phyloP scores from a whole-genome alignment of 64 coral and sea anemone genomes.

The Hydrozoanthus tunicans region DNA sequence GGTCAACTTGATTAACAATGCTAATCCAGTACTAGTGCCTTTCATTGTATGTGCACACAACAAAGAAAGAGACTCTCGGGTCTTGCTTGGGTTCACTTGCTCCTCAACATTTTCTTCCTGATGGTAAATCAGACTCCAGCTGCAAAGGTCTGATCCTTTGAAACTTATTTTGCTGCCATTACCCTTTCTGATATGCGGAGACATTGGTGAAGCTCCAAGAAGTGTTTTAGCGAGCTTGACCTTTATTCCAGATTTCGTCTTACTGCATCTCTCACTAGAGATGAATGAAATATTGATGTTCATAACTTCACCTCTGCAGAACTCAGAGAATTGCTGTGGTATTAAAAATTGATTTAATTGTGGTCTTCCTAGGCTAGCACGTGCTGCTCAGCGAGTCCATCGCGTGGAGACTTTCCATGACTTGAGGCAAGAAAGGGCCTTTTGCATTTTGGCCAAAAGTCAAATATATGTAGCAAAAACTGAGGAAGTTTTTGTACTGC shows the following conservation, averaged over 20 bases:
- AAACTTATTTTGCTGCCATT: conserved; percentile 32
- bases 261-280: conserved; percentile 10
- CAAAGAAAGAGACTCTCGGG: neutral
- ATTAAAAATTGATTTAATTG: neutral
- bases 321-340: conserved; percentile 7
- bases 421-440: conserved; percentile 1
- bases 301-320: neutral
- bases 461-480: neutral
- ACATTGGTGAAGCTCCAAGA: conserved; percentile 42
- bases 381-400: conserved; percentile 15
- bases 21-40: neutral
- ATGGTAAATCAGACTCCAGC: conserved; percentile 10
- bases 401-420: conserved; percentile 17
- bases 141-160: conserved; percentile 5
- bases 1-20: neutral
- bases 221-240: conserved; percentile 27
- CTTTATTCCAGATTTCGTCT: conserved; percentile 19
- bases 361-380: conserved; percentile 22
- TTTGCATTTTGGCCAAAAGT: conserved; percentile 13
- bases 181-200: conserved; percentile 24
- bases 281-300: conserved; percentile 25
- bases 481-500: conserved; percentile 8
- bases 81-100: neutral
- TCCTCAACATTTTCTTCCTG: conserved; percentile 19
- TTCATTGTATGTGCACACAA: neutral